These are phyloP conservation scores for Riparia riparia DNA, from an alignment of 2,113 vertebrate species.

Conservation along the genomic window DNA sequence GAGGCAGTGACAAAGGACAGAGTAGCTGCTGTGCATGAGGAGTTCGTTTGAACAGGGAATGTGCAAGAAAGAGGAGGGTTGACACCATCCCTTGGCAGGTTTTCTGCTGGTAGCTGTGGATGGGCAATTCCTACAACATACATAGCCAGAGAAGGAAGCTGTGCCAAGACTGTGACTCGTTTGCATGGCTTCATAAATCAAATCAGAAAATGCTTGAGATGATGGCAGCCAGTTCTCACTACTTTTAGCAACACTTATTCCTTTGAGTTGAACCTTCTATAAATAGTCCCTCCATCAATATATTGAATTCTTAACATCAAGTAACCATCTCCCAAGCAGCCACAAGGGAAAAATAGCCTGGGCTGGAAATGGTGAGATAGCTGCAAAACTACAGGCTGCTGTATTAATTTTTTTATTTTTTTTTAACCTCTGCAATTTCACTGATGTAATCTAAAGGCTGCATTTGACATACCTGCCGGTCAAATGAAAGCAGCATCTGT, in stretches of 20 bases:
- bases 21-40: not conserved
- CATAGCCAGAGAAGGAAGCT: not conserved
- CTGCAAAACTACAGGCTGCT: not conserved
- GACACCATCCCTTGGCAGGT: not conserved
- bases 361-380: not conserved
- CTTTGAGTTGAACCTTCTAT: not conserved
- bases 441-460: not conserved
- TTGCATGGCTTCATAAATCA: not conserved
- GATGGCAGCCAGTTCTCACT: not conserved
- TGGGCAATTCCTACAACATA: fast-evolving
- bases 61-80: not conserved
- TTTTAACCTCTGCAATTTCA: fast-evolving
- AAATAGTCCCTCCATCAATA: not conserved
- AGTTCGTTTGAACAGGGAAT: not conserved
- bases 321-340: not conserved
- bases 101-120: not conserved
- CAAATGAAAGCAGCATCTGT: not conserved
- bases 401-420: not conserved
- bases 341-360: not conserved
- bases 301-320: not conserved
- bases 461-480: not conserved
- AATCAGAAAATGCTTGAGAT: not conserved
- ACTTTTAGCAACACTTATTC: not conserved
- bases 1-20: not conserved
- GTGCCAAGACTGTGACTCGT: not conserved